Percentiles rank a stretch among this genome's conserved stretches.
Conservation (phyloP, 2,888 invertebrate genomes). For the Marronus borbonicus region DNA sequence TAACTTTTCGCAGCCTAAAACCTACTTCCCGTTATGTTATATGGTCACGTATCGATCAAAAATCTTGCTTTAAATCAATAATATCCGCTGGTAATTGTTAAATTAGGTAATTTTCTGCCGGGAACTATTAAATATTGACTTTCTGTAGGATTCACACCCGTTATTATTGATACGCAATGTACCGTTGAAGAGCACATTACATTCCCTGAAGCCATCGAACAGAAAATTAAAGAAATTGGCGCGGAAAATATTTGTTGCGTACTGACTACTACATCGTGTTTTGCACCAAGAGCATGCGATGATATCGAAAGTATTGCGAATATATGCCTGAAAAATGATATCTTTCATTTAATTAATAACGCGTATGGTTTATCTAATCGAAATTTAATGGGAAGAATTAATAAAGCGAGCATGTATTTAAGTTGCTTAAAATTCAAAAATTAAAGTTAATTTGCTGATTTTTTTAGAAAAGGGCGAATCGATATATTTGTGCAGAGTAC, state of each 20-base stretch:
- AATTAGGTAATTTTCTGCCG: background rate
- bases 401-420: slow-evolving; percentile 73
- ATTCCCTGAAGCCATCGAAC: slow-evolving; percentile 74
- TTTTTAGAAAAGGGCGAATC: slow-evolving; percentile 76
- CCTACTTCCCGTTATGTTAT: slow-evolving; percentile 82
- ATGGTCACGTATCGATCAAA: slow-evolving; percentile 91
- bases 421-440: background rate
- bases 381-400: slow-evolving; percentile 77
- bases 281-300: slow-evolving; percentile 87
- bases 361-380: slow-evolving; percentile 87
- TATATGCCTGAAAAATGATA: slow-evolving; percentile 75
- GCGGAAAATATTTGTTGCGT: slow-evolving; percentile 79
- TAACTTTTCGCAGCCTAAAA: slow-evolving; percentile 76
- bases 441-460: slow-evolving; percentile 19
- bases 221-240: slow-evolving; percentile 74
- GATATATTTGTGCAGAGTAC: slow-evolving; percentile 88
- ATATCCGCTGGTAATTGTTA: slow-evolving; percentile 75
- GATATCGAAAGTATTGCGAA: slow-evolving; percentile 75
- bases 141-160: slow-evolving; percentile 73
- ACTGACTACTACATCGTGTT: slow-evolving; percentile 83
- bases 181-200: slow-evolving; percentile 78
- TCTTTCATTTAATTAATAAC: slow-evolving; percentile 87
- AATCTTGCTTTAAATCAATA: slow-evolving; percentile 88
- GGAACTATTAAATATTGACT: slow-evolving; percentile 8
- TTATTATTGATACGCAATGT: slow-evolving; percentile 76